phyloP scores from a whole-genome alignment of 2,797 vertebrate genomes.

The Xiphophorus birchmanni region DNA sequence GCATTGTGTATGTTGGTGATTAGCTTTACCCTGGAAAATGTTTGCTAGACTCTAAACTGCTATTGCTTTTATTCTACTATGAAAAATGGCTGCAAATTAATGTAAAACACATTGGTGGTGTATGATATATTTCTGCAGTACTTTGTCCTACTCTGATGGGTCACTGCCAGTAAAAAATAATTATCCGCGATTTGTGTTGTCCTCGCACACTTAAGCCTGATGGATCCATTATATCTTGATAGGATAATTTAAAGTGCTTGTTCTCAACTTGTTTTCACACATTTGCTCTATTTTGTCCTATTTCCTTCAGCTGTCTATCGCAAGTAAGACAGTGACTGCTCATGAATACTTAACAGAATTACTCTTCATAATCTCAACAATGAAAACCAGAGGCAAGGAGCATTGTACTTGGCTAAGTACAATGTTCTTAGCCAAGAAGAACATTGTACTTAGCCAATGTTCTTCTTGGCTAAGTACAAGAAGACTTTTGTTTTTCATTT shows the following conservation, averaged over 20 bases:
- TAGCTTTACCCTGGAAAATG: neutral
- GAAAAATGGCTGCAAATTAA: neutral
- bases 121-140: neutral
- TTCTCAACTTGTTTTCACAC: neutral
- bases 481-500: neutral
- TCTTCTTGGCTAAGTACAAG: too few species aligned
- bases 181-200: neutral
- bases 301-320: neutral
- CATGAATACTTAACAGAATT: neutral
- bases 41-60: neutral
- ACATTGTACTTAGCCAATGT: neutral
- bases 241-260: neutral
- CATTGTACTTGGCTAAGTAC: neutral
- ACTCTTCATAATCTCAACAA: neutral
- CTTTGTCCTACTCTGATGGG: neutral
- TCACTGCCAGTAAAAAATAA: neutral
- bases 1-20: neutral
- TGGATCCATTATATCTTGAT: neutral
- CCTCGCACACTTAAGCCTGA: neutral
- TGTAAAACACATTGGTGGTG: neutral
- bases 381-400: neutral
- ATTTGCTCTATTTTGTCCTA: neutral
- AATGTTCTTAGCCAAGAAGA: neutral
- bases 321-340: neutral
- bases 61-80: neutral